Base-by-base conservation (phyloP, 2,888 invertebrate genomes). In the Pseudococcus jackbeardsleyi region DNA sequence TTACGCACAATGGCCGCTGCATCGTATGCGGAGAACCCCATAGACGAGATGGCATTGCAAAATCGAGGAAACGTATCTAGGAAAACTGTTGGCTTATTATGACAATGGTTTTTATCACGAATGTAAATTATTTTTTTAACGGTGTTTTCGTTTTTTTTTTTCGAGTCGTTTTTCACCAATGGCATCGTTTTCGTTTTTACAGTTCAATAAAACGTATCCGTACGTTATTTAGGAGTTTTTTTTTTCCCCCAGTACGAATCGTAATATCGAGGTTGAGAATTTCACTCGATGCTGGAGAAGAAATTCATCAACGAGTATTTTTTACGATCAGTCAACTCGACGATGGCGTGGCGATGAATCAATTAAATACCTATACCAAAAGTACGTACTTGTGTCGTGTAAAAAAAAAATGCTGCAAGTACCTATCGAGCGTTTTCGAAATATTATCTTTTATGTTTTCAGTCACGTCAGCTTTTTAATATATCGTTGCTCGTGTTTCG, bases 361-460 rank as follows among this genome's bases (percentile, higher is more conserved):
- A 82, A 82, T 82, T 82, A 82, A 82, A 82, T 33, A 26, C 17
- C 26, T 26, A 46, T 42, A 42, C 42, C 33, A 1, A 82, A 82
- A 82, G 22, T 82, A 82, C 59, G 6, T 59, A 42, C 79, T 82
- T 46, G 46, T 82, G 46, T 82, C 6, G 77, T 19, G 79, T 3
- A 19, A 17, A 82, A 72, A 82, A 82, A 46, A 42, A 42, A n/a
- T n/a, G n/a, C 42, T 46, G 79, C 46, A 46, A n/a, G 79, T 42
- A 79, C 8, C 42, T 68, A 33, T 82, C 46, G 42, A 82, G 17
- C 79, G 79, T 82, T 77, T 77, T 77, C 6, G 79, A 42, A 82
- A 42, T 46, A 46, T 46, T 82, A 82, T 82, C 79, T 82, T 46
- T 82, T 82, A 82, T 82, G 79, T 82, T 82, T 82, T 82, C 79